Conservation (phyloP, 2,797 vertebrate genomes). For the Serranus cabrilla region DNA sequence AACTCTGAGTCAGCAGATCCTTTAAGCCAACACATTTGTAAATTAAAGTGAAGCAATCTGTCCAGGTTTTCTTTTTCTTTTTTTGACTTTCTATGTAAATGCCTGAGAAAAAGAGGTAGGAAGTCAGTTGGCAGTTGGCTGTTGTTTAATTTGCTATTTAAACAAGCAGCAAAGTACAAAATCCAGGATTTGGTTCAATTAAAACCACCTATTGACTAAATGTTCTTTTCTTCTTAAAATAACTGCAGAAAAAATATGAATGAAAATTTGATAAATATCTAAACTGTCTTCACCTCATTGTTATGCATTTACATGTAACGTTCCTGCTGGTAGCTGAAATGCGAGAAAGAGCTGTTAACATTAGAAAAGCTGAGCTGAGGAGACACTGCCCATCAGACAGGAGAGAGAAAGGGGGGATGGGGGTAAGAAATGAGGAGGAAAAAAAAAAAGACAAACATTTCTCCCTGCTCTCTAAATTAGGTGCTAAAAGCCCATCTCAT, state of each 20-base stretch:
- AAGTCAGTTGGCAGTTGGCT: constrained; percentile 40
- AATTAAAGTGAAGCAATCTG: constrained; percentile 1
- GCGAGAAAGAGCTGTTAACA: constrained; percentile 69
- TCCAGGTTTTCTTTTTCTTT: not conserved
- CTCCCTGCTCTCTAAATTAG: constrained; percentile 74
- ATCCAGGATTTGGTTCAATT: not conserved
- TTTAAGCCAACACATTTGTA: constrained; percentile 18
- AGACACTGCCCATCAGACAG: constrained; percentile 57
- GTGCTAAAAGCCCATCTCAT: constrained; percentile 80
- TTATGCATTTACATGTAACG: constrained; percentile 42
- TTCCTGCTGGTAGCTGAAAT: constrained; percentile 48
- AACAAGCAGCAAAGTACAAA: constrained; percentile 16
- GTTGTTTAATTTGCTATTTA: constrained; percentile 15
- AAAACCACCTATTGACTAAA: not conserved
- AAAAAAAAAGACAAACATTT: constrained; percentile 75
- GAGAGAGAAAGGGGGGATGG: constrained; percentile 64
- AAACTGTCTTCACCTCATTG: constrained; percentile 50
- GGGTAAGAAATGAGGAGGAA: constrained; percentile 11
- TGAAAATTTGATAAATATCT: constrained; percentile 45
- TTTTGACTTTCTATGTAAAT: not conserved
- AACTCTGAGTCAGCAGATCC: constrained; percentile 24
- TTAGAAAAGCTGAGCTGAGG: constrained; percentile 68
- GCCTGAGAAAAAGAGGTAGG: not conserved
- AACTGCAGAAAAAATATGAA: constrained; percentile 33
- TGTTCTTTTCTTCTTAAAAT: not conserved